Evolutionary conservation across 2,797 vertebrate species (phyloP).

Genomic region (Gymnothorax javanicus): DNA sequence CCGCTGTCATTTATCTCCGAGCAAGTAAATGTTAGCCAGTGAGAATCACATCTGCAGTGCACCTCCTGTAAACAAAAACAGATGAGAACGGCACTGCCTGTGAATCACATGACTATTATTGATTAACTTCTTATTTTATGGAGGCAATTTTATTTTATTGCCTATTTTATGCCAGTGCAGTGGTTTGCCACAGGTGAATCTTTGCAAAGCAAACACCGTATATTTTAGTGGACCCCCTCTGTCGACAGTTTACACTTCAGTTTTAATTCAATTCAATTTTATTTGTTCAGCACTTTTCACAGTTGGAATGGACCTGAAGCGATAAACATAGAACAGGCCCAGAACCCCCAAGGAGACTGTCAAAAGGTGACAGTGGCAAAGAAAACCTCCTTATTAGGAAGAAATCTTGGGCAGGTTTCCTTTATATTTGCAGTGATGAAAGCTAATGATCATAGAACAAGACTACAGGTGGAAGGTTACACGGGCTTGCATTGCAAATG

Average conservation of each 20-base stretch:
- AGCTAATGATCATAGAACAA: not conserved
- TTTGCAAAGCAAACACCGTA: not conserved
- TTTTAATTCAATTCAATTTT: too few relatives aligned
- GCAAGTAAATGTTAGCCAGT: too few relatives aligned
- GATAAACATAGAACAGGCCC: too few relatives aligned
- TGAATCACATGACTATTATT: not conserved
- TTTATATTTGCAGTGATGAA: not conserved
- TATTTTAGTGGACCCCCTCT: not conserved
- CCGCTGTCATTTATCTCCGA: too few relatives aligned
- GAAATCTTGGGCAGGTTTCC: too few relatives aligned
- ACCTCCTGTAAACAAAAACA: not conserved
- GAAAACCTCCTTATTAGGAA: too few relatives aligned
- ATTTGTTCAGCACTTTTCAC: too few relatives aligned
- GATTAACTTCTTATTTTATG: not conserved
- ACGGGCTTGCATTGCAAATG: not conserved
- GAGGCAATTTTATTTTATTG: not conserved
- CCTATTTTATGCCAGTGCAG: not conserved
- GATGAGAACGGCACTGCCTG: too few relatives aligned
- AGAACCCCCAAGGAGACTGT: too few relatives aligned
- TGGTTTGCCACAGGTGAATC: not conserved
- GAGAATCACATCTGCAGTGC: not conserved
- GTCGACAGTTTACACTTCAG: not conserved
- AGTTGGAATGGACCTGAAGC: too few relatives aligned
- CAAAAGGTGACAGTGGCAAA: too few relatives aligned
- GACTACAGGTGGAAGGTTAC: conserved; percentile 3